These are phyloP conservation scores for Saguinus midas DNA, from an alignment of 2,113 vertebrate genomes.

Conservation along the genomic window DNA sequence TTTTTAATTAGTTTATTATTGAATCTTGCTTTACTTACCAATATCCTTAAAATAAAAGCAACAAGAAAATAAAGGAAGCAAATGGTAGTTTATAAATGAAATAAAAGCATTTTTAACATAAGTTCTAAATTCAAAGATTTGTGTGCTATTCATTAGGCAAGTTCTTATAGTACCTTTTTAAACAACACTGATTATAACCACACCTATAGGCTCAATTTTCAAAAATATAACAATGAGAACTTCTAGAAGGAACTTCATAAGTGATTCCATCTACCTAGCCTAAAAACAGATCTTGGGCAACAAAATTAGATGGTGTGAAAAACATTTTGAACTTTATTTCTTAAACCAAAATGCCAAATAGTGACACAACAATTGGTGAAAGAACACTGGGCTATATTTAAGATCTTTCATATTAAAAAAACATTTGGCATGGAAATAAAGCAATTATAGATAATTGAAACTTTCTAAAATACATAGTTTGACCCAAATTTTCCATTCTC, in stretches of 20 bases:
- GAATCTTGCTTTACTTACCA: background rate
- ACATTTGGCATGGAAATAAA: background rate
- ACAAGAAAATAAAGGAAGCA: background rate
- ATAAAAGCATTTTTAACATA: slow-evolving; percentile 67
- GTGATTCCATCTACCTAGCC: slow-evolving; percentile 6
- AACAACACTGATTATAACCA: slow-evolving; percentile 59
- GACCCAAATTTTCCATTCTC: background rate
- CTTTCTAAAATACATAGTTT: slow-evolving; percentile 29
- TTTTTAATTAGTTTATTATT: slow-evolving; percentile 35
- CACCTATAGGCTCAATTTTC: slow-evolving; percentile 64
- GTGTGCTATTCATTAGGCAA: slow-evolving; percentile 37
- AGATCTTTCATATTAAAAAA: slow-evolving; percentile 24
- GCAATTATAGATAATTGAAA: slow-evolving; percentile 1
- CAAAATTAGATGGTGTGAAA: slow-evolving; percentile 66
- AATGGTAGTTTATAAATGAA: slow-evolving; percentile 62
- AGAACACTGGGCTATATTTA: slow-evolving; percentile 18
- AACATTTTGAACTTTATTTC: slow-evolving; percentile 25
- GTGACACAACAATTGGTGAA: slow-evolving; percentile 31
- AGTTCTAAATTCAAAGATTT: slow-evolving; percentile 59
- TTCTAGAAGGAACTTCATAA: background rate
- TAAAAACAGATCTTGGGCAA: slow-evolving; percentile 57
- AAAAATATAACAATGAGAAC: slow-evolving; percentile 31
- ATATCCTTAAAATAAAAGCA: background rate
- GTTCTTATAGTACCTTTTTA: slow-evolving; percentile 32
- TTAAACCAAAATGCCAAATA: slow-evolving; percentile 7